phyloP scores from a whole-genome alignment of 1,140 invertebrate species.

The Drosophila gunungcola region DNA sequence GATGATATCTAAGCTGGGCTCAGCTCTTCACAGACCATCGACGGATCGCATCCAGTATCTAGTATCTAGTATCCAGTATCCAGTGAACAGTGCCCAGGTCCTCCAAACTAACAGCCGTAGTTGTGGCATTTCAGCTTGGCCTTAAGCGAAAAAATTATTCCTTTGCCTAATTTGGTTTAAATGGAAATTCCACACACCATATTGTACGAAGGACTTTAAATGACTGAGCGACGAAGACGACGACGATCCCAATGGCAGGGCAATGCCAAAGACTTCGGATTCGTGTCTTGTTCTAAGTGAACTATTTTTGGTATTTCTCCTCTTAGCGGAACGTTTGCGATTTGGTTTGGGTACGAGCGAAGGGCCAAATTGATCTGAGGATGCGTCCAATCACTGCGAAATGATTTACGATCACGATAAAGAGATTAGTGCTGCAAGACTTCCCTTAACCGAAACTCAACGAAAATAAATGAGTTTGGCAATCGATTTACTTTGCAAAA shows the following conservation, averaged over 20 bases:
- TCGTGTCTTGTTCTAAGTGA: constrained; percentile 50
- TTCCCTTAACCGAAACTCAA: constrained; percentile 7
- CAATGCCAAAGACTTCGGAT: constrained; percentile 36
- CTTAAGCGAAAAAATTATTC: constrained; percentile 71
- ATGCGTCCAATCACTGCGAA: constrained; percentile 36
- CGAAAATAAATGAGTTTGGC: constrained; percentile 28
- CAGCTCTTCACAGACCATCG: constrained; percentile 21
- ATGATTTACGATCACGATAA: constrained; percentile 64
- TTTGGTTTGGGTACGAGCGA: constrained; percentile 27
- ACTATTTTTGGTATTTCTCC: constrained; percentile 73
- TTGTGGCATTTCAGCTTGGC: constrained; percentile 49
- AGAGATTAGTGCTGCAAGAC: constrained; percentile 42
- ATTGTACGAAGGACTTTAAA: constrained; percentile 80
- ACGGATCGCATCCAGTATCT: constrained; percentile 27
- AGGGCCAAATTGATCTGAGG: constrained; percentile 31
- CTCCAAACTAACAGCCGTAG: constrained; percentile 45
- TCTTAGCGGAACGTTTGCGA: constrained; percentile 39
- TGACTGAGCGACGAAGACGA: constrained; percentile 54
- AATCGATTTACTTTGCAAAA: constrained; percentile 6
- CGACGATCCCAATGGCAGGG: constrained; percentile 29
- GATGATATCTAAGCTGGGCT: constrained; percentile 67
- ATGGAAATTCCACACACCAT: constrained; percentile 81
- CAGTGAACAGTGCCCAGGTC: constrained; percentile 3
- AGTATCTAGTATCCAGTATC: background rate
- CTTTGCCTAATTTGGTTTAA: constrained; percentile 81